Percentiles rank a stretch among this genome's conserved stretches.
These are phyloP conservation scores for Phylloscopus trochilus DNA, from an alignment of 2,113 vertebrate genomes.

Conservation along the genomic window DNA sequence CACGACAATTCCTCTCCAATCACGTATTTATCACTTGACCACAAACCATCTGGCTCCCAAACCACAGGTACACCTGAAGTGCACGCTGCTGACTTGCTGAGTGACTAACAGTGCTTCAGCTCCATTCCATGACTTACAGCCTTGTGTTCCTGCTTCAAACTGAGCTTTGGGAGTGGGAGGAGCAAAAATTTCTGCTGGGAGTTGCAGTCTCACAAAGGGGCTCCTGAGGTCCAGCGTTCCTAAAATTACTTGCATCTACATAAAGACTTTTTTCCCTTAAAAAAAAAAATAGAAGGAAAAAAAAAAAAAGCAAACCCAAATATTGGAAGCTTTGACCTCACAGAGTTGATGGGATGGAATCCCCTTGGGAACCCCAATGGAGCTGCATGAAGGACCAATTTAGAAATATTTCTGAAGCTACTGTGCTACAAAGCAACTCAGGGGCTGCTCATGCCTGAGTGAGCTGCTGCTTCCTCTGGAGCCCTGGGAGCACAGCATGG, in stretches of 20 bases:
- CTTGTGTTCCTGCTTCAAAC: neutral
- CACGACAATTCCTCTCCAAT: neutral
- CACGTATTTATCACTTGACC: neutral
- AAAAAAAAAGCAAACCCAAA: neutral
- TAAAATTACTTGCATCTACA: neutral
- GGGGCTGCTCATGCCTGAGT: neutral
- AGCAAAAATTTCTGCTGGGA: neutral
- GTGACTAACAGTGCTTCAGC: neutral
- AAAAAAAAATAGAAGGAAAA: neutral
- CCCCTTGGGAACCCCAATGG: neutral
- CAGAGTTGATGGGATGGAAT: neutral
- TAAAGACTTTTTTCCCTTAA: neutral
- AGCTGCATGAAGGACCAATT: neutral
- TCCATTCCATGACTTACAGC: neutral
- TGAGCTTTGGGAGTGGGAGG: neutral
- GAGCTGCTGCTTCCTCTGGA: fast-evolving
- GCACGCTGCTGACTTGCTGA: neutral
- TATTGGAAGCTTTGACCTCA: neutral
- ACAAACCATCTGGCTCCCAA: neutral
- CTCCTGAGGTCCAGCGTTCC: neutral
- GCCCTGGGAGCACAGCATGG: neutral
- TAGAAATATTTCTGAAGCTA: conserved; percentile 7
- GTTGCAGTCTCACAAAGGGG: neutral
- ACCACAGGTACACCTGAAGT: neutral
- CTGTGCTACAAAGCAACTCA: neutral